phyloP scores from a whole-genome alignment of 2,797 vertebrate species.

The Enteromius argenteus region DNA sequence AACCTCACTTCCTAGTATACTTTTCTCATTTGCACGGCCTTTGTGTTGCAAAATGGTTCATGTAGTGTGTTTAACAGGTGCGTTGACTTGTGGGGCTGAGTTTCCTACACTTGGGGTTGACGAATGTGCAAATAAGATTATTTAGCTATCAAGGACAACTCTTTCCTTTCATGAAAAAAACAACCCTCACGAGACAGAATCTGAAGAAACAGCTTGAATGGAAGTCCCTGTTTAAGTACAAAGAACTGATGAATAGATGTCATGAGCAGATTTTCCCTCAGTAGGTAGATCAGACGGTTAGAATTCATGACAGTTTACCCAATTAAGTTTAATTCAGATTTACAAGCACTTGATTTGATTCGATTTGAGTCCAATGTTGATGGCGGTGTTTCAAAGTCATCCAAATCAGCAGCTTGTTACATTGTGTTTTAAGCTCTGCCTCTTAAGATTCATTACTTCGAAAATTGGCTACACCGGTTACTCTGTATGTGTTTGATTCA shows the following conservation, averaged over 20 bases:
- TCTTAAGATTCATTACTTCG: background rate
- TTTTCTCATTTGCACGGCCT: background rate
- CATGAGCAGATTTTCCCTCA: background rate
- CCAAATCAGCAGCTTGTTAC: background rate
- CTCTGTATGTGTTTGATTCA: background rate
- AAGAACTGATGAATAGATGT: background rate
- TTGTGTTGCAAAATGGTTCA: background rate
- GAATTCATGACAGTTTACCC: background rate
- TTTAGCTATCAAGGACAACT: constrained; percentile 7
- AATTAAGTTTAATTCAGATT: background rate
- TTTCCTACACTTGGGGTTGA: constrained; percentile 20
- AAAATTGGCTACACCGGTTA: background rate
- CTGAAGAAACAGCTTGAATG: constrained; percentile 1
- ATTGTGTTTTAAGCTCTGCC: background rate
- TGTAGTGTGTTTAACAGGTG: background rate
- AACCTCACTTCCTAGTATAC: background rate
- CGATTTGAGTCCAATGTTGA: background rate
- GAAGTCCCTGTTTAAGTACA: constrained; percentile 6
- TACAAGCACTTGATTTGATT: constrained; percentile 1
- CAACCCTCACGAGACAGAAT: background rate
- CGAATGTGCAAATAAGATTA: constrained; percentile 7
- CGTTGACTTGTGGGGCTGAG: background rate
- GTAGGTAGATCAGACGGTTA: background rate
- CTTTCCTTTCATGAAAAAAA: constrained; percentile 1
- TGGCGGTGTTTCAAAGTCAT: background rate